Evolutionary conservation across 1,140 invertebrate species (phyloP), one percentile per base, ranked within the genome.

Genomic region (Araneus ventricosus): DNA sequence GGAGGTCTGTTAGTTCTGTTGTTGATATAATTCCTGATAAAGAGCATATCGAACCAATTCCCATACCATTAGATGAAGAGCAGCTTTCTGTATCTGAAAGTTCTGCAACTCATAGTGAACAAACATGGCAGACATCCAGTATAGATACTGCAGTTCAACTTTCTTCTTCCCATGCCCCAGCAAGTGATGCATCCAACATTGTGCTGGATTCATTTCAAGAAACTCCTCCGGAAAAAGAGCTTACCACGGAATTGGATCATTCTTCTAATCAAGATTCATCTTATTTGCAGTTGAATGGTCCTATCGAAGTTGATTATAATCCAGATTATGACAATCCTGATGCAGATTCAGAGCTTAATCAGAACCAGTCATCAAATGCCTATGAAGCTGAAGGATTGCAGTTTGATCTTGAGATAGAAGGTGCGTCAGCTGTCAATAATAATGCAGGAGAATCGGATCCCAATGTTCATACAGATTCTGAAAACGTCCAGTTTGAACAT

Each of bases 301-400:
- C 96, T 57, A 96, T 96, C 34, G 96, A 97, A 95, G 95, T 96
- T 24, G 96, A 96, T 79, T 96, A 96, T 94, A 95, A 95, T 93
- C 95, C 96, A 87, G 95, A 96, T 94, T 95, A 95, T 94, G 96
- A 96, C 94, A 95, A 94, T 94, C 94, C 95, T 41, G 93, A 39
- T 79, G 88, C 41, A 59, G 57, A 39, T 79, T 86, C 88, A 90
- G 80, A 86, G 61, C 63, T 67, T 89, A 85, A 67, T 89, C 87
- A 90, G 41, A 84, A 79, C 39, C 84, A 87, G 59, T 75, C 91
- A 57, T 59, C 57, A 57, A 61, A n/a, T 63, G 30, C 30, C 8
- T 90, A 86, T 91, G 88, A 93, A 87, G n/a, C 52, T 30, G 93
- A 93, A 84, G 93, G 82, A 63, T 39, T 93, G 8, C 92, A 93